A percentile compares a stretch with the other conserved stretches of the same genome.
These are phyloP conservation scores for Gisinianus flammeolus DNA, from an alignment of 2,888 invertebrate genomes.

Conservation along the genomic window DNA sequence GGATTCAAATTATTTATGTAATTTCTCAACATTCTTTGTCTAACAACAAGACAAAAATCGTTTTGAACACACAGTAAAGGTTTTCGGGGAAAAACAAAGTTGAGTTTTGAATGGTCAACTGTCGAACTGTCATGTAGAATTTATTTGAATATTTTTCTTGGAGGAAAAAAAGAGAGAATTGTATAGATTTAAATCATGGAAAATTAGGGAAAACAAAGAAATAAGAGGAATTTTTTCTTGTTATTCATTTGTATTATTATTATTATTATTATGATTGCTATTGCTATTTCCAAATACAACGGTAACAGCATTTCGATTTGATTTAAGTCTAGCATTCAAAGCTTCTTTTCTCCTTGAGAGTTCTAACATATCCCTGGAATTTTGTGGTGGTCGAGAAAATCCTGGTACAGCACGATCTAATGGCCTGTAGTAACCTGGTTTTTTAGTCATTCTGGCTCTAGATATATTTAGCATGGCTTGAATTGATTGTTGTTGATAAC, in stretches of 20 bases:
- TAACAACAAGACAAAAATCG: too few species aligned
- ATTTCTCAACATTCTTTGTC: too few species aligned
- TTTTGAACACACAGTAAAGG: too few species aligned
- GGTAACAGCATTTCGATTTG: slow-evolving; percentile 29
- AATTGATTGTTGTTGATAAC: slow-evolving; percentile 33
- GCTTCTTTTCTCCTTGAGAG: background rate
- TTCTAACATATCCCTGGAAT: background rate
- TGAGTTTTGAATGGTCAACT: too few species aligned
- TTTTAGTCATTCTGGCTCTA: background rate
- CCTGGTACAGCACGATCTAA: background rate
- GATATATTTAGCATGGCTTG: slow-evolving; percentile 32
- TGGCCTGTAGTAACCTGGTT: background rate
- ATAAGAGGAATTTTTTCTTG: background rate
- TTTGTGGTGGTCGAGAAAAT: background rate
- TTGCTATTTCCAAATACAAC: slow-evolving; percentile 22
- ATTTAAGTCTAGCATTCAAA: slow-evolving; percentile 15
- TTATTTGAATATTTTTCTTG: too few species aligned
- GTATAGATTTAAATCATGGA: too few species aligned
- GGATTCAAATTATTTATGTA: too few species aligned
- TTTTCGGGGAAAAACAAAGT: too few species aligned
- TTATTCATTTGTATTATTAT: background rate
- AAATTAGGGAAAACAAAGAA: too few species aligned
- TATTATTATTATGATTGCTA: background rate
- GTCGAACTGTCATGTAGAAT: too few species aligned
- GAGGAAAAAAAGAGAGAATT: too few species aligned